Conservation (phyloP, 2,797 vertebrate genomes). For the Rhabdophis nuchalis region DNA sequence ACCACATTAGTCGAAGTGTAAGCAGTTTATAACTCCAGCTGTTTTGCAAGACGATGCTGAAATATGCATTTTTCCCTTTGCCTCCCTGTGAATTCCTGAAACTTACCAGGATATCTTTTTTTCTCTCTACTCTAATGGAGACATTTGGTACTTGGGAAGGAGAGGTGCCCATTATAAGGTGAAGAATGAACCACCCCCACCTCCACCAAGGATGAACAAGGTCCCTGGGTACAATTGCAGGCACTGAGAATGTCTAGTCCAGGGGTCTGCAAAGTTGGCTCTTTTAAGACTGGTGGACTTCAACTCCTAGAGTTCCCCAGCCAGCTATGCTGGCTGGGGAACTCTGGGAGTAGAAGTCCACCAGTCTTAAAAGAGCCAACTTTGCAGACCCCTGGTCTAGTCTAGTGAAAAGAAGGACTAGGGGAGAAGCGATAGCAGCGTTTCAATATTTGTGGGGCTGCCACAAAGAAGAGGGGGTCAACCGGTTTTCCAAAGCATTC, state of each 20-base stretch:
- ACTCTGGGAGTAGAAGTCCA: too few species aligned
- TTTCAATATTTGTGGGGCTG: background rate
- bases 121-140: background rate
- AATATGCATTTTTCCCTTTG: slow-evolving; percentile 26
- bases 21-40: slow-evolving; percentile 54
- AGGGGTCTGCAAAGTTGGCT: too few species aligned
- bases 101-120: background rate
- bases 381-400: too few species aligned
- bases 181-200: rapidly evolving
- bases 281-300: too few species aligned
- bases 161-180: background rate
- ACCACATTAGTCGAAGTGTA: slow-evolving; percentile 50
- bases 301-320: too few species aligned
- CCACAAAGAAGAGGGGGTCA: background rate
- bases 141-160: background rate
- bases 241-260: background rate
- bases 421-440: background rate
- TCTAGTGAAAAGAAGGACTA: background rate
- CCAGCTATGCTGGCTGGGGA: too few species aligned
- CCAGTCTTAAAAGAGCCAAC: too few species aligned
- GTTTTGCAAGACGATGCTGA: slow-evolving; percentile 53
- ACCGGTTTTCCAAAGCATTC: background rate
- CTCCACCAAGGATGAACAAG: background rate
- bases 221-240: background rate
- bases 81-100: background rate